Conservation (phyloP, 2,113 vertebrate genomes). For the Strigops habroptila region DNA sequence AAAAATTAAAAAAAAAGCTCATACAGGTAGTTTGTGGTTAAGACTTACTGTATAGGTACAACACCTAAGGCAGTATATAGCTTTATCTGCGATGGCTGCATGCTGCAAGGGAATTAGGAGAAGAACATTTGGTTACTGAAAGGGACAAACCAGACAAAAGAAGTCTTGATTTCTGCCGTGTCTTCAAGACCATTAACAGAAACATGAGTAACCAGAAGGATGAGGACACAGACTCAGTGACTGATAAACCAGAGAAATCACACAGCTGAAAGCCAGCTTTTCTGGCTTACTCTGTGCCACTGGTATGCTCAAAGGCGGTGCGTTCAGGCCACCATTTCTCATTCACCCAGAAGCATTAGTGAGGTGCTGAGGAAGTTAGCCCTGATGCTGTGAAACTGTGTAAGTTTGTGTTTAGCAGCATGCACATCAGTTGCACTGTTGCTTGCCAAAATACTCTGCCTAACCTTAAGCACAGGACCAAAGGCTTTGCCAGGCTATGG, state of each 20-base stretch:
- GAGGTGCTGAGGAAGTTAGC: neutral
- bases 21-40: neutral
- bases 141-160: neutral
- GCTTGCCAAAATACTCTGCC: neutral
- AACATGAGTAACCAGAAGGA: neutral
- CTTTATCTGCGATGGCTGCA: neutral
- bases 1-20: neutral
- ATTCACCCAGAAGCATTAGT: neutral
- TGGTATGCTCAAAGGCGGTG: rapidly evolving
- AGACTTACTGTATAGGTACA: neutral
- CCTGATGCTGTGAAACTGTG: neutral
- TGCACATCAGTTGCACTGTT: neutral
- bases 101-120: neutral
- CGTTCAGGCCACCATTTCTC: neutral
- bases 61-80: neutral
- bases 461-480: neutral
- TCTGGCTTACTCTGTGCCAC: neutral
- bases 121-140: neutral
- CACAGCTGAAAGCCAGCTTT: neutral
- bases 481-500: neutral
- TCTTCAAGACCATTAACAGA: neutral
- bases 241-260: neutral
- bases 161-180: neutral
- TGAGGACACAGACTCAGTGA: neutral
- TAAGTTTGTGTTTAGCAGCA: neutral